Percentiles rank a stretch among this genome's conserved stretches.
These are phyloP conservation scores for Lithophane semibrunnea DNA, from an alignment of 2,888 invertebrate species.

Conservation along the genomic window DNA sequence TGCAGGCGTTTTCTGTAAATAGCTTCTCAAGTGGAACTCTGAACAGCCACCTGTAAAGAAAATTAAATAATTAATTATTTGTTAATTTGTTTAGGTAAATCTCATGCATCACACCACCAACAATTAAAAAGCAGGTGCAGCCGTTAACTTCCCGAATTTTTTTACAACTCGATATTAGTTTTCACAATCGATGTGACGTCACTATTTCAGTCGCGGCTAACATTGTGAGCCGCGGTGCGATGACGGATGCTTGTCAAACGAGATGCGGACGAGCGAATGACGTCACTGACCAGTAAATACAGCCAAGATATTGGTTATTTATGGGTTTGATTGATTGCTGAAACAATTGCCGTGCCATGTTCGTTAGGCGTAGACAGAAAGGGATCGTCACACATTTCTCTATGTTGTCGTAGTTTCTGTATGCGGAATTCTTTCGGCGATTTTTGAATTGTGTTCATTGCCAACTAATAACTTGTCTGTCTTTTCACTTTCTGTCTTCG, in stretches of 20 bases:
- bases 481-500: neutral
- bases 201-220: conserved; percentile 51
- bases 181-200: conserved; percentile 59
- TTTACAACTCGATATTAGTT: conserved; percentile 52
- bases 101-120: neutral
- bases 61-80: neutral
- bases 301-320: conserved; percentile 68
- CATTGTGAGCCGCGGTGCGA: conserved; percentile 46
- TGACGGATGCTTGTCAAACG: conserved; percentile 64
- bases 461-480: neutral
- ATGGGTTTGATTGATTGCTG: conserved; percentile 66
- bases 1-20: neutral
- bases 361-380: conserved; percentile 45
- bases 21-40: neutral
- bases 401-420: conserved; percentile 10
- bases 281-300: conserved; percentile 56
- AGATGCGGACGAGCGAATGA: conserved; percentile 53
- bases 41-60: neutral
- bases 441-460: conserved; percentile 18
- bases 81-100: neutral
- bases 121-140: neutral
- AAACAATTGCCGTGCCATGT: conserved; percentile 53
- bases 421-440: neutral
- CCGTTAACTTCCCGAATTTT: conserved; percentile 35
- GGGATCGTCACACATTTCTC: conserved; percentile 41